phyloP scores from a whole-genome alignment of 2,113 vertebrate species.

The Elanoides forficatus region DNA sequence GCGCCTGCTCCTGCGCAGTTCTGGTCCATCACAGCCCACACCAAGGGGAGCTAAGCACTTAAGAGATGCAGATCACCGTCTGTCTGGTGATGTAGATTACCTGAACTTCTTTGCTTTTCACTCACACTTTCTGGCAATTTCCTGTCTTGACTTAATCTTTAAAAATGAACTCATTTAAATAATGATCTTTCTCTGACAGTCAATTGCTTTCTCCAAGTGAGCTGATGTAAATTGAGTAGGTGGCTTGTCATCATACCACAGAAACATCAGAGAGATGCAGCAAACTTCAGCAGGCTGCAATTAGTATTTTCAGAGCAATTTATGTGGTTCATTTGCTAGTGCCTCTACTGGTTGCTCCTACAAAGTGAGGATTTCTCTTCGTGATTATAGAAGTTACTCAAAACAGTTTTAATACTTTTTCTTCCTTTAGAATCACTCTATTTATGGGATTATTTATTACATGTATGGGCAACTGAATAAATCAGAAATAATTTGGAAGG shows the following conservation, averaged over 20 bases:
- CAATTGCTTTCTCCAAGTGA: slow-evolving; percentile 30
- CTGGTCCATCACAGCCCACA: background rate
- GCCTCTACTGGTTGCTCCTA: background rate
- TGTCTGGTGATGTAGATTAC: background rate
- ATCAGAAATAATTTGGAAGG: background rate
- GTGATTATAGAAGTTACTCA: background rate
- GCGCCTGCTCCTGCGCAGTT: background rate
- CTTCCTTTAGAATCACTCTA: background rate
- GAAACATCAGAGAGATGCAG: background rate
- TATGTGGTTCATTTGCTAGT: background rate
- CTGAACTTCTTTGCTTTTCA: slow-evolving; percentile 4
- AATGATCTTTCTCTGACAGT: slow-evolving; percentile 33
- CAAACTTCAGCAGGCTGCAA: slow-evolving; percentile 5
- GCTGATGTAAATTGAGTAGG: slow-evolving; percentile 17
- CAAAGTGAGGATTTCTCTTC: background rate
- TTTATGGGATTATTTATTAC: background rate
- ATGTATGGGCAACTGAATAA: background rate
- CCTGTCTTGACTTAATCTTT: slow-evolving; percentile 39
- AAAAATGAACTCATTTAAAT: slow-evolving; percentile 43
- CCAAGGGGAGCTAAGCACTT: background rate
- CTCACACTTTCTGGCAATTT: slow-evolving; percentile 34
- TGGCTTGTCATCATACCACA: slow-evolving; percentile 13
- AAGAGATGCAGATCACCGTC: background rate
- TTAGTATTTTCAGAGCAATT: slow-evolving; percentile 8
- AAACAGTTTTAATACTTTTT: background rate